Base-by-base conservation (phyloP, 2,888 invertebrate species). In the Eristalis pertinax region DNA sequence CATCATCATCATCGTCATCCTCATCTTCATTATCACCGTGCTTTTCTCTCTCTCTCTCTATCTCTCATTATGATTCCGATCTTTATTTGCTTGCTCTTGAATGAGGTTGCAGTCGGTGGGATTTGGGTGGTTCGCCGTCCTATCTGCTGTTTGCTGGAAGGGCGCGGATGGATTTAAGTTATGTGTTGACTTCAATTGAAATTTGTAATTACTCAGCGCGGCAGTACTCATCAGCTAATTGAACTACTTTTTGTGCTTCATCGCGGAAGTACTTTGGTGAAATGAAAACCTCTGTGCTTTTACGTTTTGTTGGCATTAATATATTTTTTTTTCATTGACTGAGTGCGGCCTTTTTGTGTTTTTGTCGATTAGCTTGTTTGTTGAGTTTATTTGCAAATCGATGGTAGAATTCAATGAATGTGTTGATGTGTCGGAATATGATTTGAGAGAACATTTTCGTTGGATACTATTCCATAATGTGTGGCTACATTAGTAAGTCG, bases 161-260 rank as follows among this genome's bases (percentile, higher is more conserved):
- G 60, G 60, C 60, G 13, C 60, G 24, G 67, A 41, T 75, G 38
- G 13, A 67, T 62, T 70, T 72, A 43, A 79, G 67, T 72, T 80
- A 67, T 72, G 41, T 72, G 67, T 73, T 73, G 72, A 80, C 67
- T 80, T 76, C 64, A 77, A 73, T 81, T 72, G 77, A 70, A 65
- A 73, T 63, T 65, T 85, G 35, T 65, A 81, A 81, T 85, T 85
- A 85, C 77, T 85, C 69, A 65, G 41, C 11, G 74, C 64, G 35
- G 69, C 64, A 43, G 60, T 60, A 67, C 82, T 82, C 82, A 77
- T 82, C 73, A 85, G 69, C 80, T 85, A 85, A 85, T 85, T 85
- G 81, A 85, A 85, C 60, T 56, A 65, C 62, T 85, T 74, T 74
- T 24, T 69, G 74, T 63, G 56, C 81, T 85, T 73, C 76, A 81